Base-by-base conservation (phyloP, 1,140 invertebrate species). In the Propsilocerus akamusi region DNA sequence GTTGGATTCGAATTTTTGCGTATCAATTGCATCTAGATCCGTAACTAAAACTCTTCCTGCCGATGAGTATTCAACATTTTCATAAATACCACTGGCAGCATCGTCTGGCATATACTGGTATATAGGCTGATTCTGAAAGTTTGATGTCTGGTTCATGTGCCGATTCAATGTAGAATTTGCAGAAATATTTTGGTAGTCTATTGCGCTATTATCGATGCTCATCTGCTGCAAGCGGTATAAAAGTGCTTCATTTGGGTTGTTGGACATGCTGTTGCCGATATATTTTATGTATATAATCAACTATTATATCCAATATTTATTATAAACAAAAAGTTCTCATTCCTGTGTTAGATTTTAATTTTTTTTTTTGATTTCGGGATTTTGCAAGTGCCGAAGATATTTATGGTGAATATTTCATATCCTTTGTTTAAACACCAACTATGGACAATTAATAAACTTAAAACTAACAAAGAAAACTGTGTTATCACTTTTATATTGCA, bases 1-100 rank as follows among this genome's bases (percentile, higher is more conserved):
- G 22, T 20, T 41, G 34, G 34, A 41, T 20, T 41, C 34, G 11
- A 41, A 41, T 8, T 41, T 41, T 17, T 41, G 34, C n/a, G n/a
- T n/a, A 41, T 41, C 34, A 17, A 41, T 17, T 41, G 20, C 55
- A 53, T 49, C 66, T 56, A 1, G 65, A 65, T 51, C 66, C 68
- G 11, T 63, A 57, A 34, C 62, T 57, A 0, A 65, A 62, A 37
- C 60, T 67, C 47, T 66, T 67, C 4, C 59, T 60, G 1, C 60
- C 10, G 28, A 12, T n/a, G 28, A 10, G 22, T 41, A 41, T 17
- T 41, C 34, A 2, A 41, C 34, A 41, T 41, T 41, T 17, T 41
- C 34, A 41, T 41, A 41, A 8, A 41, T 41, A 8, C 34, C 14
- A 41, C 34, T 41, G 17, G 34, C 4, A 41, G 34, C 17, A 17